These are phyloP conservation scores for Lypha dubia DNA, from an alignment of 2,888 invertebrate species.

Conservation along the genomic window DNA sequence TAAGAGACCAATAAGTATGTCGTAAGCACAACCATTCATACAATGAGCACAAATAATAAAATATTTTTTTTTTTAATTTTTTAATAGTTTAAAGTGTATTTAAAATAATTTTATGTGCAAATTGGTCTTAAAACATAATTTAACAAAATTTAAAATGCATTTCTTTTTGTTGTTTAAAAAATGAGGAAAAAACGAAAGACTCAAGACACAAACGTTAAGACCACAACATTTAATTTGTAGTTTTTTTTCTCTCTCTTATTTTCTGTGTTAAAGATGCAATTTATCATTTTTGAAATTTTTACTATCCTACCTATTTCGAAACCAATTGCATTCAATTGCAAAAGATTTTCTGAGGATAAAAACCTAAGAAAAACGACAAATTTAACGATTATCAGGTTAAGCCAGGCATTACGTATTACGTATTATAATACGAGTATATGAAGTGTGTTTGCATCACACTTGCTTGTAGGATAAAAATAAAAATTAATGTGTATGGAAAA, in stretches of 20 bases:
- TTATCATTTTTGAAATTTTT: slow-evolving; percentile 54
- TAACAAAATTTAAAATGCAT: slow-evolving; percentile 17
- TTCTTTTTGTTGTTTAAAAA: neutral
- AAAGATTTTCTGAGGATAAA: slow-evolving; percentile 28
- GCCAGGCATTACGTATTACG: slow-evolving; percentile 46
- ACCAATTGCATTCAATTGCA: neutral
- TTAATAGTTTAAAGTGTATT: slow-evolving; percentile 18
- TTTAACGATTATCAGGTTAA: slow-evolving; percentile 28
- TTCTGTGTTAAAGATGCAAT: slow-evolving; percentile 47
- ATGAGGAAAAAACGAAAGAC: slow-evolving; percentile 65
- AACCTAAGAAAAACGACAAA: slow-evolving; percentile 8
- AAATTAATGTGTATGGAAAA: neutral
- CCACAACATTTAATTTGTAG: slow-evolving; percentile 28
- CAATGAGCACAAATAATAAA: slow-evolving; percentile 27
- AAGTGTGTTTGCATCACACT: slow-evolving; percentile 1
- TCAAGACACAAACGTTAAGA: slow-evolving; percentile 66
- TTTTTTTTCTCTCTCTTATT: neutral
- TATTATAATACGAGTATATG: slow-evolving; percentile 19
- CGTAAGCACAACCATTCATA: slow-evolving; percentile 37
- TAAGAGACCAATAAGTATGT: slow-evolving; percentile 53
- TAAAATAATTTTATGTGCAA: slow-evolving; percentile 57
- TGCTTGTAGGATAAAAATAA: slow-evolving; percentile 1
- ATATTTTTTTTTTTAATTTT: neutral
- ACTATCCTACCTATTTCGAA: slow-evolving; percentile 20
- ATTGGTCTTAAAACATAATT: slow-evolving; percentile 56